A percentile compares a stretch with the other conserved stretches of the same genome.
Evolutionary conservation across 2,797 vertebrate genomes (phyloP).

Genomic region (Pachyuromys duprasi): DNA sequence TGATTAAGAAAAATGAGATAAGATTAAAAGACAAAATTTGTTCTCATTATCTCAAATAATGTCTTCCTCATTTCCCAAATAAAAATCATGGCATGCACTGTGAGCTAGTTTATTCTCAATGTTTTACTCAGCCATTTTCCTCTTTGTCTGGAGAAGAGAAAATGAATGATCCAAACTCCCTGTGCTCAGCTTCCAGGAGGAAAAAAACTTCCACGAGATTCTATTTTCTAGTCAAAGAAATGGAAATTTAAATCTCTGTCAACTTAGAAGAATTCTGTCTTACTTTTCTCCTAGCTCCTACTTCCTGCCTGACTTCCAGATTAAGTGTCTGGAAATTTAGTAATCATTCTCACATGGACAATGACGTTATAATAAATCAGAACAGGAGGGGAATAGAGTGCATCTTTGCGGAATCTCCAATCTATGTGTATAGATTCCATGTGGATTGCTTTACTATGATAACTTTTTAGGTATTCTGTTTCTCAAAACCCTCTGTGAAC

Average conservation of each 20-base stretch:
- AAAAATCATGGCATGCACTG: neutral
- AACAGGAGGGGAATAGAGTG: neutral
- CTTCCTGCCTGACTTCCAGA: neutral
- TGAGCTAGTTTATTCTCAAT: neutral
- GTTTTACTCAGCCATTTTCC: neutral
- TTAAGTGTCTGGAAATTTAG: neutral
- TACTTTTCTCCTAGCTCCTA: neutral
- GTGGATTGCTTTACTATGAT: neutral
- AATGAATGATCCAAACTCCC: neutral
- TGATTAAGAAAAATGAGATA: conserved; percentile 42
- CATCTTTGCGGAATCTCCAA: neutral
- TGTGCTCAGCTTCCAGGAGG: neutral
- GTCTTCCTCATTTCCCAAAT: conserved; percentile 16
- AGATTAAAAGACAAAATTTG: conserved; percentile 33
- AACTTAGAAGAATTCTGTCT: neutral
- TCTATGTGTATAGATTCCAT: neutral
- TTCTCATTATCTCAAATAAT: neutral
- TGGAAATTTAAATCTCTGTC: neutral
- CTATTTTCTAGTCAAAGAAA: neutral
- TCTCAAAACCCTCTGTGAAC: neutral
- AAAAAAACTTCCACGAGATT: neutral
- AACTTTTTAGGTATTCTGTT: neutral
- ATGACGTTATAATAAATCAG: neutral
- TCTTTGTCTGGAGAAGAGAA: neutral
- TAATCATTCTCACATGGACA: neutral